phyloP scores from a whole-genome alignment of 2,113 vertebrate genomes.

The Pedetes capensis region DNA sequence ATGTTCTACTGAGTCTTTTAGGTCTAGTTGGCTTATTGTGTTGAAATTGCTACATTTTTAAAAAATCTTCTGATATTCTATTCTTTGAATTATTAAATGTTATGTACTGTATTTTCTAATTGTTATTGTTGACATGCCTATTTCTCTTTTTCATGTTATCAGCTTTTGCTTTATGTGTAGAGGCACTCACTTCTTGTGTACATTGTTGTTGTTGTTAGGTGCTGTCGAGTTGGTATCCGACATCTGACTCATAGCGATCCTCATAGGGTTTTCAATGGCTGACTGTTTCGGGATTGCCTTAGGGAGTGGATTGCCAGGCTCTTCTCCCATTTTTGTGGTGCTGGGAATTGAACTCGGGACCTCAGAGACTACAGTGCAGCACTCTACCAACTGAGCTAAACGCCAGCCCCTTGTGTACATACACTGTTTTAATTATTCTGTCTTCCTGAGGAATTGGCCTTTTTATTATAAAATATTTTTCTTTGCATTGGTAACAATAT shows the following conservation, averaged over 20 bases:
- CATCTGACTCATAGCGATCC: too few species aligned
- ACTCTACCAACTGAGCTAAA: too few species aligned
- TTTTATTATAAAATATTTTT: neutral
- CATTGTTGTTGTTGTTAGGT: too few species aligned
- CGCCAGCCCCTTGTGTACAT: too few species aligned
- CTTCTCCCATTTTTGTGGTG: too few species aligned
- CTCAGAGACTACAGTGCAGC: too few species aligned
- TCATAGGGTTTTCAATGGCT: too few species aligned
- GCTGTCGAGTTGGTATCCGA: too few species aligned
- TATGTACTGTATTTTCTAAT: neutral
- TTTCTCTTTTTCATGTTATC: neutral
- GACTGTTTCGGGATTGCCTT: too few species aligned
- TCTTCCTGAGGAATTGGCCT: neutral
- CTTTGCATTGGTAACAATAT: neutral
- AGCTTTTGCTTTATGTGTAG: neutral
- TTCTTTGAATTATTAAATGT: neutral
- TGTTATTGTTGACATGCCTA: neutral
- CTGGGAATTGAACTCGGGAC: too few species aligned
- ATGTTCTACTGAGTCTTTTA: neutral
- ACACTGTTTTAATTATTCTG: neutral
- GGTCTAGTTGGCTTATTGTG: neutral
- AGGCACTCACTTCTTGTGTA: neutral
- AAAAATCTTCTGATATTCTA: neutral
- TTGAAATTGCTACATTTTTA: neutral
- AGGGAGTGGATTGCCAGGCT: too few species aligned